Evolutionary conservation across 35 echinoderm and acorn worm genomes (phyloP).

Genomic region (Apostichopus parvimensis): DNA sequence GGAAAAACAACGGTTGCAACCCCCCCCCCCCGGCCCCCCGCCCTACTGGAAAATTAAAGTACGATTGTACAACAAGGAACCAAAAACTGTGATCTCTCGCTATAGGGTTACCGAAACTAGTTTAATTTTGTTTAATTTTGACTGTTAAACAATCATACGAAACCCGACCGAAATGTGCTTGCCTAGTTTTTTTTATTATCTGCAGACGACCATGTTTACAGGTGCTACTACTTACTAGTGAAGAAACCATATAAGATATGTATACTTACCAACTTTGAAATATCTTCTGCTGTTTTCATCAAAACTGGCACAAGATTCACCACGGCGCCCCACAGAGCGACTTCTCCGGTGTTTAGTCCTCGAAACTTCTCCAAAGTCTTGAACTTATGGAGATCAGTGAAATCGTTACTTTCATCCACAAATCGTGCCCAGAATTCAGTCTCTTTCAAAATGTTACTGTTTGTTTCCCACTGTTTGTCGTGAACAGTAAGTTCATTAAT

Average conservation of each 20-base stretch:
- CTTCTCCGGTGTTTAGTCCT: constrained; percentile 89
- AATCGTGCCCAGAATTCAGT: constrained; percentile 75
- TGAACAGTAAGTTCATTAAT: constrained; percentile 80
- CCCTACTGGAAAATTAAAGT: too few species aligned
- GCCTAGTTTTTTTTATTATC: too few species aligned
- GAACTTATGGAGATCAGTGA: constrained; percentile 81
- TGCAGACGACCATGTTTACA: too few species aligned
- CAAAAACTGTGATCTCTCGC: too few species aligned
- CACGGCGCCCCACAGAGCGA: constrained; percentile 85
- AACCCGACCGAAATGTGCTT: too few species aligned
- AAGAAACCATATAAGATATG: too few species aligned
- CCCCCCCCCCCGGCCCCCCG: too few species aligned
- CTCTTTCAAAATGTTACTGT: constrained; percentile 73
- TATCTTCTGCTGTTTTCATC: constrained; percentile 77
- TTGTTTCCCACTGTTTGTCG: constrained; percentile 58
- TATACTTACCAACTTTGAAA: constrained; percentile 74
- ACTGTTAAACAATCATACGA: neutral
- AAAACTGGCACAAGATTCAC: constrained; percentile 88
- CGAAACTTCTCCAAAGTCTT: constrained; percentile 91
- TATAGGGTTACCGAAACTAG: too few species aligned
- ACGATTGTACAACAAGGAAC: too few species aligned
- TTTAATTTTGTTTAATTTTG: too few species aligned
- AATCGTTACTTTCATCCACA: constrained; percentile 86
- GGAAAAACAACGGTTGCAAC: too few species aligned
- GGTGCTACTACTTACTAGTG: too few species aligned